A percentile compares a stretch with the other conserved stretches of the same genome.
These are phyloP conservation scores for Graptemys geographica DNA, from an alignment of 2,797 vertebrate species.

Conservation along the genomic window DNA sequence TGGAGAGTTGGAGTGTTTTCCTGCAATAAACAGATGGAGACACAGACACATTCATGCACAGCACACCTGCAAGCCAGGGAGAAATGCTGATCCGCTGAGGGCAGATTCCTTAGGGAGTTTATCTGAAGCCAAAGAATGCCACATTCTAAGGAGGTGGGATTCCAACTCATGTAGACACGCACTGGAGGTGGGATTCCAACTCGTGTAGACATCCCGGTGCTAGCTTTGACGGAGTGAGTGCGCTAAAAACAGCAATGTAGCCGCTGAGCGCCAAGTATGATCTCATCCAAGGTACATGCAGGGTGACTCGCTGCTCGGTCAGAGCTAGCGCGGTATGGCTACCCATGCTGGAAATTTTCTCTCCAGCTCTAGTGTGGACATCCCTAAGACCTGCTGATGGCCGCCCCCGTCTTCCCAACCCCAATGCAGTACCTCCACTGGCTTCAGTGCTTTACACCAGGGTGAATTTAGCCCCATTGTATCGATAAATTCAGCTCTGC, in stretches of 20 bases:
- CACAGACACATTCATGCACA: background rate
- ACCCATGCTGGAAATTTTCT: background rate
- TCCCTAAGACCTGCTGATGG: background rate
- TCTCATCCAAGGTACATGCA: background rate
- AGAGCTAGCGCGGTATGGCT: background rate
- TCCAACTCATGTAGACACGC: no score
- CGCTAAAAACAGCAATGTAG: background rate
- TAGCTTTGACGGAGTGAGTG: background rate
- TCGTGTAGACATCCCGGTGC: background rate
- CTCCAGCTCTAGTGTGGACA: background rate
- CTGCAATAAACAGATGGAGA: constrained; percentile 68
- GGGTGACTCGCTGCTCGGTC: background rate
- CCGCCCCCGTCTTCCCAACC: background rate
- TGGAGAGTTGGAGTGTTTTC: constrained; percentile 95
- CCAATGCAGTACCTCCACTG: background rate
- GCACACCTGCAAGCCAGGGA: background rate
- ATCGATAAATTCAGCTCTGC: background rate
- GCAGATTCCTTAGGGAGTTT: background rate
- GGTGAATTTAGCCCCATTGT: background rate
- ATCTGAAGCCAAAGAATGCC: fast-evolving
- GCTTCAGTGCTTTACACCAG: background rate
- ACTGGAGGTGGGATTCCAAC: no score
- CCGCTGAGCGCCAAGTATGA: background rate
- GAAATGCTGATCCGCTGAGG: background rate
- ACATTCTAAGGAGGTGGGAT: background rate